Percentiles rank a stretch among this genome's conserved stretches.
phyloP scores from a whole-genome alignment of 2,888 invertebrate species.

The Auanema sp. region DNA sequence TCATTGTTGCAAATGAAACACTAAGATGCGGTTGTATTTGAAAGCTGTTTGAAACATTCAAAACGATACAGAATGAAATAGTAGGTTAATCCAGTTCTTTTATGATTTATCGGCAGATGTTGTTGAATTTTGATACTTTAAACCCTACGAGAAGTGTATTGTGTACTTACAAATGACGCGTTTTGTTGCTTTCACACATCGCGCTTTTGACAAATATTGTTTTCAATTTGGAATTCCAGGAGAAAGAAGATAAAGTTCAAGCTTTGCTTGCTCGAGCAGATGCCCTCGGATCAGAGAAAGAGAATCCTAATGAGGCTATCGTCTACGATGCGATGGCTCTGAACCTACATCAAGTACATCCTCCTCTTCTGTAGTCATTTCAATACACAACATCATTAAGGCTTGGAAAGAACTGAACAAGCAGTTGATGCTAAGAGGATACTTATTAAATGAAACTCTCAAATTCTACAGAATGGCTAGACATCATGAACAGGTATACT shows the following conservation, averaged over 20 bases:
- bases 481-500: conserved; percentile 66
- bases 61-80: no score
- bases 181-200: no score
- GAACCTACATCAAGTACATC: conserved; percentile 31
- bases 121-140: no score
- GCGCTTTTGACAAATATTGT: no score
- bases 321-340: conserved; percentile 45
- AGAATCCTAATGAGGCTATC: conserved; percentile 69
- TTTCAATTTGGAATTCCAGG: conserved; percentile 68
- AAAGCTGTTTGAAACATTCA: no score
- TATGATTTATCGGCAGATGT: no score
- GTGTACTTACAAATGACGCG: no score
- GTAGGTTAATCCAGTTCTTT: no score
- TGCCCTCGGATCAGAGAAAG: conserved; percentile 74
- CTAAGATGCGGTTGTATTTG: no score
- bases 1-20: no score
- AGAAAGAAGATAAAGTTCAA: conserved; percentile 84
- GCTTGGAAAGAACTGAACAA: conserved; percentile 82
- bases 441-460: conserved; percentile 78
- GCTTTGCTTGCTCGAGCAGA: conserved; percentile 85
- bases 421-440: conserved; percentile 77
- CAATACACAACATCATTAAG: conserved; percentile 16
- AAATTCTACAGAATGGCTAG: conserved; percentile 73
- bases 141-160: no score
- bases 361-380: conserved; percentile 2